Percentiles rank a stretch among this genome's conserved stretches.
These are phyloP conservation scores for Spondyliosoma cantharus DNA, from an alignment of 2,797 vertebrate species.

Conservation along the genomic window DNA sequence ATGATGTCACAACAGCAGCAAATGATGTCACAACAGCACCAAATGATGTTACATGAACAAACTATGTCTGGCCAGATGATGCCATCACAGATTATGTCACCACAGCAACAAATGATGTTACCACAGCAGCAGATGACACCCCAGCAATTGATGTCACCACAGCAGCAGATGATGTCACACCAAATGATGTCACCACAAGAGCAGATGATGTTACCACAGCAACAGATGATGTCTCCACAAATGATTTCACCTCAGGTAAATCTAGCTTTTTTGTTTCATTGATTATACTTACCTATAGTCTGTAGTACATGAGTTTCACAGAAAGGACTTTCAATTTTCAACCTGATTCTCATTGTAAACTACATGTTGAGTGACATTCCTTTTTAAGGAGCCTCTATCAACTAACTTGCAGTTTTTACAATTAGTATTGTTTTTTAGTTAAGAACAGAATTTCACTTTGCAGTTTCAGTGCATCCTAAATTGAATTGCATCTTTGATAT, in stretches of 20 bases:
- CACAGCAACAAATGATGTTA: slow-evolving; percentile 40
- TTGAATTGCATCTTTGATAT: neutral
- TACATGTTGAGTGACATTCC: neutral
- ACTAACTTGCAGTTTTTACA: neutral
- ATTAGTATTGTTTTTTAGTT: neutral
- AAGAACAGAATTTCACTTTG: neutral
- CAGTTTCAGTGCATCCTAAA: neutral
- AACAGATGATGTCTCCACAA: slow-evolving; percentile 47
- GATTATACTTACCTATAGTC: neutral
- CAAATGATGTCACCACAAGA: slow-evolving; percentile 27
- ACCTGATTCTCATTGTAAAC: neutral
- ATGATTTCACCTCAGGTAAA: slow-evolving; percentile 66
- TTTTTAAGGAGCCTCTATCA: neutral
- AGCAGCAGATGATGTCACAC: slow-evolving; percentile 31
- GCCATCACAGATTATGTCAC: slow-evolving; percentile 43
- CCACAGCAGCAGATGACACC: slow-evolving; percentile 27
- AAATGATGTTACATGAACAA: slow-evolving; percentile 59
- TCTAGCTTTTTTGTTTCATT: slow-evolving; percentile 25
- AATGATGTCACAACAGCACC: slow-evolving; percentile 31
- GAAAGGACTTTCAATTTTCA: neutral
- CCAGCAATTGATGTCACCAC: slow-evolving; percentile 24
- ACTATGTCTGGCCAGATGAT: slow-evolving; percentile 31
- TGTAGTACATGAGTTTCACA: neutral
- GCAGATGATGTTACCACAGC: slow-evolving; percentile 50
- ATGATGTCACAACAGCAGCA: slow-evolving; percentile 44